These are phyloP conservation scores for Lucinisca nassula DNA, from an alignment of 2,888 invertebrate species.

Conservation along the genomic window DNA sequence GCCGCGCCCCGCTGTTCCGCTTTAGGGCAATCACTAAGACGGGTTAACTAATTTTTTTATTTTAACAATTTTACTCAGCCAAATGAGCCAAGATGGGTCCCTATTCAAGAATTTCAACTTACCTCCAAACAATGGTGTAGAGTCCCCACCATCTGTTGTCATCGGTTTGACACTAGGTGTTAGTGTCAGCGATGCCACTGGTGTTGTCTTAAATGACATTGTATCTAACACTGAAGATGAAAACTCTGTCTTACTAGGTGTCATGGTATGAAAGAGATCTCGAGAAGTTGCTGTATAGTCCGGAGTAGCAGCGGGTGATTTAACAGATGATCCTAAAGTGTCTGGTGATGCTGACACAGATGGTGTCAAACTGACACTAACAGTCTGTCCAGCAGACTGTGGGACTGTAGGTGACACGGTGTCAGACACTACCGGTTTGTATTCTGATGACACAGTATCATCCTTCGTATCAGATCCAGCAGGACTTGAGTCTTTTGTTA, in stretches of 20 bases:
- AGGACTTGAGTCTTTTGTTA: neutral
- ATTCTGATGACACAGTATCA: conserved; percentile 6
- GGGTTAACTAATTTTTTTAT: too few species aligned
- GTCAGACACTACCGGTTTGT: conserved; percentile 33
- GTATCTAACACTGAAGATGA: conserved; percentile 24
- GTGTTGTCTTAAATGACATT: conserved; percentile 50
- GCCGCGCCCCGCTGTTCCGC: too few species aligned
- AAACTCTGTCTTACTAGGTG: conserved; percentile 45
- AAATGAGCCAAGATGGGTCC: too few species aligned
- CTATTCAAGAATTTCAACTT: too few species aligned
- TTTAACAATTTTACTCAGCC: too few species aligned
- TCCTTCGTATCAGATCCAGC: neutral
- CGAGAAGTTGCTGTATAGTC: conserved; percentile 36
- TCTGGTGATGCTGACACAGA: neutral
- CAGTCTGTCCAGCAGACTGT: neutral
- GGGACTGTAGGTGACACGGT: conserved; percentile 29
- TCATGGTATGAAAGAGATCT: conserved; percentile 39
- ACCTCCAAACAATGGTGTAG: conserved; percentile 61
- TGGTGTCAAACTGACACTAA: conserved; percentile 7
- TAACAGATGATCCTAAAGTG: neutral
- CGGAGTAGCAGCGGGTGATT: neutral
- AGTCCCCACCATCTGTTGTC: conserved; percentile 31
- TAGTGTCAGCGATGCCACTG: conserved; percentile 43
- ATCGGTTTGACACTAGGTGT: conserved; percentile 52
- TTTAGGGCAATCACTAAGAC: too few species aligned